phyloP scores from a whole-genome alignment of 2,113 vertebrate species.

The Malurus cyaneus region DNA sequence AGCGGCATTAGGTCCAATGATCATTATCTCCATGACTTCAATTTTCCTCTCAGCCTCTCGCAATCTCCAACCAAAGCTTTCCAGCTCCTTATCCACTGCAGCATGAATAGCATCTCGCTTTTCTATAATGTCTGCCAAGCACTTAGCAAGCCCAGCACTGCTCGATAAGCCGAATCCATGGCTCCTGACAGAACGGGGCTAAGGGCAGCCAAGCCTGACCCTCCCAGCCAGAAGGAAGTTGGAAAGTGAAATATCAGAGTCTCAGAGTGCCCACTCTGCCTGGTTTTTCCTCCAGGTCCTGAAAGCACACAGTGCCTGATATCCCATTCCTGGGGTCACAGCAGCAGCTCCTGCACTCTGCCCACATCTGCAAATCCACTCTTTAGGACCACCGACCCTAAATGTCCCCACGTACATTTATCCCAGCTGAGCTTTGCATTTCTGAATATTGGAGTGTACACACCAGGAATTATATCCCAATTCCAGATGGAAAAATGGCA shows the following conservation, averaged over 20 bases:
- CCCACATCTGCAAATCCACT: neutral
- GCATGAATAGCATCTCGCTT: constrained; percentile 52
- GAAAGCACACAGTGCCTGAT: neutral
- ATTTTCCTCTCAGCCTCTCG: constrained; percentile 63
- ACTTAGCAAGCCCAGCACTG: constrained; percentile 44
- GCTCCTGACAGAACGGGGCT: neutral
- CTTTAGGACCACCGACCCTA: neutral
- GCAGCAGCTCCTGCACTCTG: neutral
- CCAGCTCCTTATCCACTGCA: constrained; percentile 56
- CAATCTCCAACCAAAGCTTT: constrained; percentile 60
- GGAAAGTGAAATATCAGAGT: neutral
- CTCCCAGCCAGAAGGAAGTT: constrained; percentile 1
- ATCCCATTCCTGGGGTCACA: neutral
- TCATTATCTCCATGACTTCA: constrained; percentile 64
- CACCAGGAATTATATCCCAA: neutral
- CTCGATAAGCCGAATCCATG: constrained; percentile 47
- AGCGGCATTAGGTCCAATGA: constrained; percentile 59
- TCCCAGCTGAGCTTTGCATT: rapidly evolving
- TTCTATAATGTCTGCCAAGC: constrained; percentile 53
- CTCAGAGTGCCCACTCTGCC: neutral
- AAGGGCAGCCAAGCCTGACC: constrained; percentile 54
- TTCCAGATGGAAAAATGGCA: neutral
- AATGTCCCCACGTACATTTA: neutral
- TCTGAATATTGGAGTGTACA: neutral
- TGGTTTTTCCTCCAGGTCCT: neutral